Base-by-base conservation (phyloP, 2,797 vertebrate species). In the Parauchenoglanis ngamensis region DNA sequence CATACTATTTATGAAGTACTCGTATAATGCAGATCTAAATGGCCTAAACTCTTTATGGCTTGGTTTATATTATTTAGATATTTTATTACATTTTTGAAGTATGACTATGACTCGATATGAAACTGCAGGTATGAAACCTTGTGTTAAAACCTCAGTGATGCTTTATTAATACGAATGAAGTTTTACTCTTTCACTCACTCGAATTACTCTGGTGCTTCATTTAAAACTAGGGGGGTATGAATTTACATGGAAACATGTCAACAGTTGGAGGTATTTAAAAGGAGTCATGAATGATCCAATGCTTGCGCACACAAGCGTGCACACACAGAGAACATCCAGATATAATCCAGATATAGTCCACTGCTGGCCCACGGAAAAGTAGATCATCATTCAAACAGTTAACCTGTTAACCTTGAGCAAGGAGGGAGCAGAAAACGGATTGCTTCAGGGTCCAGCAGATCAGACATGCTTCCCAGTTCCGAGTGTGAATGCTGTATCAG, bases 401-500 rank as follows among this genome's bases (percentile, higher is more conserved):
- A 61, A 84, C 12, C 49, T 35, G 44, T 80, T 85, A 54, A 63
- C 70, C 31, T 52, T 76, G 78, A 75, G 67, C 57, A 67, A 72
- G 17, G 31, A 28, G 21, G 35, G 68, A 52, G 52, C 75, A 86
- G 80, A 67, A 76, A 67, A 83, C 21, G 49, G 54, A 19, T 12
- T 68, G 17, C 40, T 67, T 87, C 63, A 68, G 40, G 83, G 63
- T 79, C 17, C 44, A 54, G 35, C 67, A 76, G 77, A 86, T 83
- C 82, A 82, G 89, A 89, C 89, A 89, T 81, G 85, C 88, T 89
- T 90, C 88, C 86, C 88, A 81, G 59, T 35, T 54, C 52, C 11
- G 28, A 40, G 56, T 52, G 59, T n/a, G 79, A n/a, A 25, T 46
- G 59, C 80, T 67, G 61, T 65, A 83, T 23, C 28, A 79, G 77